Percentiles rank a stretch among this genome's conserved stretches.
phyloP scores from a whole-genome alignment of 2,888 invertebrate species.

The Tachina grossa region DNA sequence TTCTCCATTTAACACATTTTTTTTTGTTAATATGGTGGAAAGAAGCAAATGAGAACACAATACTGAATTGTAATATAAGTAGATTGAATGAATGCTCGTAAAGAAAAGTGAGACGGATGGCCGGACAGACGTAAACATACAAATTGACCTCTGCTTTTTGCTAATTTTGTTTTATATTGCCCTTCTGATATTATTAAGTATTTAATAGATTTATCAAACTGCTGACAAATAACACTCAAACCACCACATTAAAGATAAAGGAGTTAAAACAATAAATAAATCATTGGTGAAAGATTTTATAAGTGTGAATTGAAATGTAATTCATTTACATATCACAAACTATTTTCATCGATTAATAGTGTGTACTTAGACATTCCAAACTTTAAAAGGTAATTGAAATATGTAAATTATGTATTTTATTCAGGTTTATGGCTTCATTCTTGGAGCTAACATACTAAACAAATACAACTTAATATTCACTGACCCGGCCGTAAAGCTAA shows the following conservation, averaged over 20 bases:
- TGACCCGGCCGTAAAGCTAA: too few relatives aligned
- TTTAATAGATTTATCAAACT: constrained; percentile 33
- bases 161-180: background rate
- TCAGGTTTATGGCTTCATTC: too few relatives aligned
- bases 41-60: background rate
- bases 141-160: constrained; percentile 32
- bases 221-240: background rate
- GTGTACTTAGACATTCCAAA: background rate
- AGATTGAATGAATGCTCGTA: background rate
- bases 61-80: background rate
- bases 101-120: background rate
- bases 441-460: too few relatives aligned
- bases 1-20: background rate
- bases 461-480: too few relatives aligned
- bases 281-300: background rate
- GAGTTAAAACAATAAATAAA: background rate
- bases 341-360: background rate
- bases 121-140: constrained; percentile 15
- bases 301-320: background rate
- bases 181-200: constrained; percentile 19
- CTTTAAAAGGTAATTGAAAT: background rate
- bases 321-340: too few relatives aligned
- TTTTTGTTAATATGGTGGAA: background rate
- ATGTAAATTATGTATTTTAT: too few relatives aligned
- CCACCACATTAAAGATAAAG: background rate